These are phyloP conservation scores for Epirrhoe alternata DNA, from an alignment of 2,888 invertebrate species.

Conservation along the genomic window DNA sequence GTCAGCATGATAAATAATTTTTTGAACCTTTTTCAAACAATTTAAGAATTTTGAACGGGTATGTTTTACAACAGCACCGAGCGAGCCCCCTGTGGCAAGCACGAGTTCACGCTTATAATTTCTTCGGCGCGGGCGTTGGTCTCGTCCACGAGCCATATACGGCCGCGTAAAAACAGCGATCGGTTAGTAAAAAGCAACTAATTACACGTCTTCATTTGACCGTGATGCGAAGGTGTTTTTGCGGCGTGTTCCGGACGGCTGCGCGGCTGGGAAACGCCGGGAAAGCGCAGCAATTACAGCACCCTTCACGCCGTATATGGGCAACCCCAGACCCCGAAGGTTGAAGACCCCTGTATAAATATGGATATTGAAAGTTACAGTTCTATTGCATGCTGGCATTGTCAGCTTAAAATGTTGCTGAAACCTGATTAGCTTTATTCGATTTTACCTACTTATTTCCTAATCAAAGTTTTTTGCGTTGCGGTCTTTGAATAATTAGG, in stretches of 20 bases:
- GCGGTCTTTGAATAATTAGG: background rate
- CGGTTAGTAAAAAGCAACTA: conserved; percentile 71
- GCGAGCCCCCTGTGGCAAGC: background rate
- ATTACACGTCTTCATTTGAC: conserved; percentile 83
- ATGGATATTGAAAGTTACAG: conserved; percentile 23
- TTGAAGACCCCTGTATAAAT: conserved; percentile 42
- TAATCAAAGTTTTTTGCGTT: background rate
- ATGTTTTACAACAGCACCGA: background rate
- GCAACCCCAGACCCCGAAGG: conserved; percentile 42
- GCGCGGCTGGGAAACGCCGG: conserved; percentile 70
- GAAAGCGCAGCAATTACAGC: conserved; percentile 56
- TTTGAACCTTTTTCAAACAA: background rate
- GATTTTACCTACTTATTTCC: background rate
- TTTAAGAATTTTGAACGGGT: background rate
- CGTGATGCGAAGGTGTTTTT: conserved; percentile 77
- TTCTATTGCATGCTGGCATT: conserved; percentile 7
- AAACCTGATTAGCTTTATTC: background rate
- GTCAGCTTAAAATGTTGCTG: background rate
- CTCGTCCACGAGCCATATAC: conserved; percentile 63
- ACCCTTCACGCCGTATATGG: conserved; percentile 52
- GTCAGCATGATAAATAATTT: too few species aligned
- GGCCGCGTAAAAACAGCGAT: conserved; percentile 67
- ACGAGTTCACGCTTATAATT: conserved; percentile 58
- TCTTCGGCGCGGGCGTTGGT: conserved; percentile 73
- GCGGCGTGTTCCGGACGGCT: conserved; percentile 64